Base-by-base conservation (phyloP, 2,113 vertebrate genomes). In the Podocnemis expansa region DNA sequence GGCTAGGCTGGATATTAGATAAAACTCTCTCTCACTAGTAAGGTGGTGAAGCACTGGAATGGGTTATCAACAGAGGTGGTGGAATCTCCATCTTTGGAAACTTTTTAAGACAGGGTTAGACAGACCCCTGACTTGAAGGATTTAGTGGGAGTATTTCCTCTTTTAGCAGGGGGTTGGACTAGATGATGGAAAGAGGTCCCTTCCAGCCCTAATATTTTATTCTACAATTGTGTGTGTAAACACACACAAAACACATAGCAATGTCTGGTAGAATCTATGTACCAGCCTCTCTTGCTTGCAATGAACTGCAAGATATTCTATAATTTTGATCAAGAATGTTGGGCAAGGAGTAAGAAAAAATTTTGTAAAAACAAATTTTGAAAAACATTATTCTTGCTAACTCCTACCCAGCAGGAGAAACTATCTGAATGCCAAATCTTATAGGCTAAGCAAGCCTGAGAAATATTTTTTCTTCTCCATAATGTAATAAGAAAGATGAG, bases 381-480 rank as follows among this genome's bases (percentile, higher is more conserved):
- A 34, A 0, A 8, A 2, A 52, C 89, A 94, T 75, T 43, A 19
- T 43, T 25, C 41, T 22, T 43, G 12, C n/a, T 22, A 41, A 73
- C 67, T 73, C 19, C 93, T 80, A n/a, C 82, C 29, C 60, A 87
- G 89, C 16, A 76, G 55, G 34, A 12, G 76, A 95, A 84, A 19
- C 54, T 93, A 24, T 89, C 85, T 95, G 88, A 84, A 95, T 60
- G 47, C 34, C 70, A 34, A 0, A 0, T 80, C 80, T 89, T 58
- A 80, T 0, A 84, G 58, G 73, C 38, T 80, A 16, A 60, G 89
- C 93, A 91, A 95, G 91, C 92, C 38, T 87, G 83, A 96, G 73
- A 58, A 70, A 43, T n/a, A 56, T 93, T 95, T 96, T n/a, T 95
- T 86, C 85, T 92, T 78, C n/a, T 60, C 55, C 78, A 56, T 0